phyloP scores from a whole-genome alignment of 2,113 vertebrate genomes.

The Hemichromis elongatus region DNA sequence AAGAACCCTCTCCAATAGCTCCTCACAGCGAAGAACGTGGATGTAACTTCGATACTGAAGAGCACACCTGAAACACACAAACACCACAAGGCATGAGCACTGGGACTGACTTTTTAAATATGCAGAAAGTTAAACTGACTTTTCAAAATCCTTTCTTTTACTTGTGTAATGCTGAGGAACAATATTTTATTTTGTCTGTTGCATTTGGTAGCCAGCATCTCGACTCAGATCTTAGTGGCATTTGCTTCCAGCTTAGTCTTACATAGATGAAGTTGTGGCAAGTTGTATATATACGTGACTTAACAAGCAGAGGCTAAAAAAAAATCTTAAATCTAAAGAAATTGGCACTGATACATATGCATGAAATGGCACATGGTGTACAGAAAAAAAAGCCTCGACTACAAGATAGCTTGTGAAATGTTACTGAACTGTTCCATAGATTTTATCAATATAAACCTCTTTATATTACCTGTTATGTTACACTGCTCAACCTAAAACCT shows the following conservation, averaged over 20 bases:
- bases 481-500: background rate
- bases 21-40: conserved; percentile 93
- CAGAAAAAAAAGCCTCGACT: rapidly evolving
- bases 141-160: background rate
- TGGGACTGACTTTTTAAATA: rapidly evolving
- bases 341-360: background rate
- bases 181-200: background rate
- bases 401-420: rapidly evolving
- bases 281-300: background rate
- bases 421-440: background rate
- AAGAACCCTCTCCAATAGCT: conserved; percentile 99
- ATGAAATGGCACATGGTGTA: background rate
- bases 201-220: background rate
- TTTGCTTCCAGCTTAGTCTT: background rate
- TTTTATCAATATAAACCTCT: background rate
- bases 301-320: background rate
- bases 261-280: too few relatives aligned
- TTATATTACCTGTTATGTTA: background rate
- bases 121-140: background rate
- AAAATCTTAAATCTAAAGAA: background rate
- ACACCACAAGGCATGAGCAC: background rate
- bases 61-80: conserved; percentile 81
- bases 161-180: background rate
- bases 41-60: conserved; percentile 98
- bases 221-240: background rate